Base-by-base conservation (phyloP, 2,113 vertebrate genomes). In the Callipepla squamata region DNA sequence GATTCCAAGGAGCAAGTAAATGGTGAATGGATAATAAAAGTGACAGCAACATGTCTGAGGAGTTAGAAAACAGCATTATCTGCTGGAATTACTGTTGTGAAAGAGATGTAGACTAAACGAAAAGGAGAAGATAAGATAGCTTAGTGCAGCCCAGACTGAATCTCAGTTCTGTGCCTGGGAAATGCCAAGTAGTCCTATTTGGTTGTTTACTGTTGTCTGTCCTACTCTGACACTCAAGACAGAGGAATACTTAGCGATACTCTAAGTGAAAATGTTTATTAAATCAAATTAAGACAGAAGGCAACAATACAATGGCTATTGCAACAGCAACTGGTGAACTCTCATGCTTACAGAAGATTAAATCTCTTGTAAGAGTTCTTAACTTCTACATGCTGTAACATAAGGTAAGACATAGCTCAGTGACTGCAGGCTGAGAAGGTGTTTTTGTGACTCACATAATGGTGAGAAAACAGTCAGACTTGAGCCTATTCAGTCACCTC, bases 91-190 rank as follows among this genome's bases (percentile, higher is more conserved):
- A 61, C 80, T 93, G 77, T 59, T 85, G 69, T 74, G 84, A 80
- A 70, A 91, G 89, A 95, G 53, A 68, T 20, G 83, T 83, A 94
- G 84, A 95, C 87, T 96, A 87, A 93, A 95, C 84, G 42, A 83
- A 70, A 92, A 77, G 44, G 55, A 70, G 55, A 81, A 59, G 92
- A 84, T 94, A 95, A 69, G 88, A 83, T 89, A 87, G 86, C 3
- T 76, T 38, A 83, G 74, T 48, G 32, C 70, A 80, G 21, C 48
- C 59, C 51, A 58, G 63, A 51, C 40, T 16, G 18, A 89, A 59
- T 79, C 50, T 65, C 38, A 42, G 16, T 55, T 73, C 61, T 73
- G 34, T 76, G 94, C 36, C 83, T 28, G 78, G 16, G 63, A 78
- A 92, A 89, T 3, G 6, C 50, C 62, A 69, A 47, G 57, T 72